These are phyloP conservation scores for Leptoclinus maculatus DNA, from an alignment of 2,797 vertebrate species.

Conservation along the genomic window DNA sequence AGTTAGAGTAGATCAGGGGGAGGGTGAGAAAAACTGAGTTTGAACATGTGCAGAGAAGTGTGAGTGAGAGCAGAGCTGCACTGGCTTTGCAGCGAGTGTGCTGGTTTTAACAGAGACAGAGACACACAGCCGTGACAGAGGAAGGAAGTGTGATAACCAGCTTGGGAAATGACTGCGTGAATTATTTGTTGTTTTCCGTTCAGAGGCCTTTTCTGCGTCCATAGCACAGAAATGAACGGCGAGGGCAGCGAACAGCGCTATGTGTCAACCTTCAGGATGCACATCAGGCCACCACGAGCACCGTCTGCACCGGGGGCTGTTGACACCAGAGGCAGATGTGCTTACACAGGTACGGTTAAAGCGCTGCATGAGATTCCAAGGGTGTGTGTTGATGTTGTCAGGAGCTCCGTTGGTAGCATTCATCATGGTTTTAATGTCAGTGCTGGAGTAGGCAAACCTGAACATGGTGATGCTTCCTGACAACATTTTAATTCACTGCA, in stretches of 20 bases:
- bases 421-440: background rate
- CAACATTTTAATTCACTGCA: background rate
- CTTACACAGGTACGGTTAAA: constrained; percentile 55
- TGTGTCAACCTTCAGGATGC: constrained; percentile 79
- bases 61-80: constrained; percentile 33
- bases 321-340: constrained; percentile 2
- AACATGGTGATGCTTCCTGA: constrained; percentile 13
- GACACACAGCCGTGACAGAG: constrained; percentile 3
- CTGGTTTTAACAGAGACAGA: background rate
- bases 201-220: constrained; percentile 3
- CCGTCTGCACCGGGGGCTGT: background rate
- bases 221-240: constrained; percentile 71
- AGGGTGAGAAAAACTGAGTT: constrained; percentile 36
- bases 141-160: constrained; percentile 70
- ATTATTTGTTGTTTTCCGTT: constrained; percentile 19
- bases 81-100: background rate
- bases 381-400: background rate
- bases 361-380: background rate
- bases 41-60: constrained; percentile 46
- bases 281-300: constrained; percentile 58
- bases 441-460: constrained; percentile 24
- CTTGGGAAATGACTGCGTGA: constrained; percentile 68
- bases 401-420: background rate
- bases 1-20: constrained; percentile 50
- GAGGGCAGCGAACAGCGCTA: constrained; percentile 64